A percentile compares a stretch with the other conserved stretches of the same genome.
phyloP scores from a whole-genome alignment of 2,113 vertebrate species.

The Haemorhous mexicanus region DNA sequence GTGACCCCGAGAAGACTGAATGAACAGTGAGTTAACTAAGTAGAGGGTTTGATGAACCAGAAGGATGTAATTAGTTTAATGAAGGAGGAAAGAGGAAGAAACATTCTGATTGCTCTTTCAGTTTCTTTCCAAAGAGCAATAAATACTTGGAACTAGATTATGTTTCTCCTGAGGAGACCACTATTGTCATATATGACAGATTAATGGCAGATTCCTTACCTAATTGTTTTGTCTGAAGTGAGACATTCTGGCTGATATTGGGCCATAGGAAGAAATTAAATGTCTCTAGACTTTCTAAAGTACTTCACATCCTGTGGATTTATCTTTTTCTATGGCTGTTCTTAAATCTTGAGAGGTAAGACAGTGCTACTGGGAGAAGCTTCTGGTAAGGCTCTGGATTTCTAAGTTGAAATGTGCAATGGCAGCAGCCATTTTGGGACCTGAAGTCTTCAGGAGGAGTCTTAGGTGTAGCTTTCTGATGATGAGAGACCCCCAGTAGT shows the following conservation, averaged over 20 bases:
- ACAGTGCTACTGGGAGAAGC: background rate
- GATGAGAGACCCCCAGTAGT: background rate
- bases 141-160: background rate
- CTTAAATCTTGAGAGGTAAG: background rate
- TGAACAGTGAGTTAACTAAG: background rate
- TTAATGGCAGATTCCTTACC: background rate
- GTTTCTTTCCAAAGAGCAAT: background rate
- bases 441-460: background rate
- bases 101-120: background rate
- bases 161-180: background rate
- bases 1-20: background rate
- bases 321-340: background rate
- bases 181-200: background rate
- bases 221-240: background rate
- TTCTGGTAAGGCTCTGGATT: background rate
- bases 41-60: background rate
- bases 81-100: background rate
- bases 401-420: background rate
- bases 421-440: background rate
- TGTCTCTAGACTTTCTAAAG: background rate
- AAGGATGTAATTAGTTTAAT: background rate
- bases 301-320: background rate
- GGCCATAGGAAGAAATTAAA: background rate
- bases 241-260: background rate
- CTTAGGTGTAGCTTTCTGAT: background rate